Percentiles rank a stretch among this genome's conserved stretches.
phyloP scores from a whole-genome alignment of 2,113 vertebrate species.

The Chrysemys picta region DNA sequence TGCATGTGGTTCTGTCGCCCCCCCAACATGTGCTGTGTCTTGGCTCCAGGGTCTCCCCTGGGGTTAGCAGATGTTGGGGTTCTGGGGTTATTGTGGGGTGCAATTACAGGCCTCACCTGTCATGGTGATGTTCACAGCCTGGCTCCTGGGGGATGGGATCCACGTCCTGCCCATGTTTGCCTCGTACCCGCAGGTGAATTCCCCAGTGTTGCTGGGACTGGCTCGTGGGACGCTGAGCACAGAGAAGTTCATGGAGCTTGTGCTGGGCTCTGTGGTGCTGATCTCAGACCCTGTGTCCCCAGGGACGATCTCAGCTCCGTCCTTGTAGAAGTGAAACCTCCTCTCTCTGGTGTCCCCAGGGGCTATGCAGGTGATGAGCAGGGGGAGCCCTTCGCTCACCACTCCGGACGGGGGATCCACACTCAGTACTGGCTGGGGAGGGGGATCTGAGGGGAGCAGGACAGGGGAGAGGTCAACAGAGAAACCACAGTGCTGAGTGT shows the following conservation, averaged over 20 bases:
- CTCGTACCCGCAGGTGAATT: neutral
- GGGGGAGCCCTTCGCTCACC: neutral
- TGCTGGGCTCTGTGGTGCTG: neutral
- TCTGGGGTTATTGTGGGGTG: neutral
- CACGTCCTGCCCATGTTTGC: neutral
- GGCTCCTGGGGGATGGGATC: neutral
- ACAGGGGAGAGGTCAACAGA: neutral
- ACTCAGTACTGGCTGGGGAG: neutral
- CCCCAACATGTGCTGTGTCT: too few species aligned
- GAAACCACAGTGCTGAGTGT: too few species aligned
- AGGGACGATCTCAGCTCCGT: too few species aligned
- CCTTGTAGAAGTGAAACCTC: too few species aligned
- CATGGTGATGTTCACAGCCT: neutral
- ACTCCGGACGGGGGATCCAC: neutral
- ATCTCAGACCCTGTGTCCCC: neutral
- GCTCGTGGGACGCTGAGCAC: neutral
- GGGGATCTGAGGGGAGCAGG: neutral
- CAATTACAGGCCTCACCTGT: neutral
- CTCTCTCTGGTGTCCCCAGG: too few species aligned
- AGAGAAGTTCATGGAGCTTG: fast-evolving
- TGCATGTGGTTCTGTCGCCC: too few species aligned
- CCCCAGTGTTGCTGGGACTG: too few species aligned
- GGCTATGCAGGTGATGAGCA: neutral
- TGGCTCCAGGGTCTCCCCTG: too few species aligned
- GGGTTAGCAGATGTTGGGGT: neutral